These are phyloP conservation scores for Clavelina lepadiformis DNA, from an alignment of 23 tunicate species.

Conservation along the genomic window DNA sequence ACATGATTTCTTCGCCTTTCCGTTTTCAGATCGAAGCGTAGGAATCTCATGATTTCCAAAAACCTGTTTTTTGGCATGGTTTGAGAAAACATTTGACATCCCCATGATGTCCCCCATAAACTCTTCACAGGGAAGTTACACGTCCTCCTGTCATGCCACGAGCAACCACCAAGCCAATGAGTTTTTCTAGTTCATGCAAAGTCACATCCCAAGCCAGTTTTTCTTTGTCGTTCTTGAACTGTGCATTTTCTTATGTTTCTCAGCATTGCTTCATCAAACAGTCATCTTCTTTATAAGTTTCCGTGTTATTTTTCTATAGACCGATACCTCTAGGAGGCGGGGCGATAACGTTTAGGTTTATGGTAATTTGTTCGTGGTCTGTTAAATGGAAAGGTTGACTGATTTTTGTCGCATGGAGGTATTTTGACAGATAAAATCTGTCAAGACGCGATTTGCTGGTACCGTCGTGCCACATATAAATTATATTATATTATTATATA, in stretches of 20 bases:
- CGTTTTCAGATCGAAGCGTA: background rate
- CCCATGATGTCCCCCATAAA: conserved; percentile 1
- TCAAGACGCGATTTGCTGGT: too few relatives aligned
- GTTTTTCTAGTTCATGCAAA: conserved; percentile 1
- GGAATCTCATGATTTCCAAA: background rate
- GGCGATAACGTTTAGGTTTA: too few relatives aligned
- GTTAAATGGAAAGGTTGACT: too few relatives aligned
- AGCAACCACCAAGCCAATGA: background rate
- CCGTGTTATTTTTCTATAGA: too few relatives aligned
- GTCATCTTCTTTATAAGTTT: too few relatives aligned
- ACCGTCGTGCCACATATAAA: too few relatives aligned
- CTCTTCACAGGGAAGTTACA: conserved; percentile 3
- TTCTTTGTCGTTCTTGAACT: conserved; percentile 1
- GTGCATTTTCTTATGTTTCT: conserved; percentile 5
- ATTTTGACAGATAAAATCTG: too few relatives aligned
- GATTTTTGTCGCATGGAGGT: too few relatives aligned
- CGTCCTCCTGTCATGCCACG: background rate
- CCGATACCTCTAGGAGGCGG: too few relatives aligned
- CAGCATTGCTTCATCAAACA: conserved; percentile 9
- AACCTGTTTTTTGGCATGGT: conserved; percentile 2
- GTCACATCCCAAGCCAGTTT: conserved; percentile 5
- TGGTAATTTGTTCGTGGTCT: too few relatives aligned
- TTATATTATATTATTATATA: too few relatives aligned
- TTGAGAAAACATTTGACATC: background rate
- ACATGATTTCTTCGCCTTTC: conserved; percentile 4